Evolutionary conservation across 2,113 vertebrate genomes (phyloP).

Genomic region (Calcarius ornatus): DNA sequence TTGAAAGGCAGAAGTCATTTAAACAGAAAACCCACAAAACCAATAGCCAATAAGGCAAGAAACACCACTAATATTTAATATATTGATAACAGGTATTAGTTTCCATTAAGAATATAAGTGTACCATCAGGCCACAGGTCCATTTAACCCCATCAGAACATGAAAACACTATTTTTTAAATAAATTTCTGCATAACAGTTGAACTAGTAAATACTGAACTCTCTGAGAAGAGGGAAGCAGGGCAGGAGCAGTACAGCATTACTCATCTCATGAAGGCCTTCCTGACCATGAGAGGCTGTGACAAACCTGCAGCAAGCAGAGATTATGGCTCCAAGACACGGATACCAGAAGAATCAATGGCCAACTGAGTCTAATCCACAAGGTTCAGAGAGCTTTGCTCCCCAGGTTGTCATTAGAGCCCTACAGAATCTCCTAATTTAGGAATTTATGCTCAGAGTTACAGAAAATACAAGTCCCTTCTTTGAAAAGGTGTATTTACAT

Average conservation of each 20-base stretch:
- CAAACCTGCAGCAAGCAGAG: background rate
- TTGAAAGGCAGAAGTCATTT: background rate
- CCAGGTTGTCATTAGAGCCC: background rate
- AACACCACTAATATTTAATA: background rate
- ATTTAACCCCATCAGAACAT: background rate
- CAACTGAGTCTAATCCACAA: background rate
- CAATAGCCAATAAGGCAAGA: background rate
- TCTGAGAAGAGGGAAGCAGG: background rate
- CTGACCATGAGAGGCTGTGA: background rate
- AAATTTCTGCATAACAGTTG: background rate
- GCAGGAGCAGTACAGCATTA: background rate
- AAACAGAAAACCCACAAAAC: background rate
- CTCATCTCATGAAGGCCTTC: too few species aligned
- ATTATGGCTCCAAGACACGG: accelerated
- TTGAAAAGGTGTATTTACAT: background rate
- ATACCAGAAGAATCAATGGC: background rate
- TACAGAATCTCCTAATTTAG: background rate
- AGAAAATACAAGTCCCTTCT: background rate
- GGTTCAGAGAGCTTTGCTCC: background rate
- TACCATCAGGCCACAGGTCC: background rate
- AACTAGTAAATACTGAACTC: background rate
- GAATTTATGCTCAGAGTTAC: background rate
- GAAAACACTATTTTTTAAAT: background rate
- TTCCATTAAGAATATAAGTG: background rate
- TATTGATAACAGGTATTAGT: background rate